Base-by-base conservation (phyloP, 2,113 vertebrate genomes). In the Orthonyx spaldingii region DNA sequence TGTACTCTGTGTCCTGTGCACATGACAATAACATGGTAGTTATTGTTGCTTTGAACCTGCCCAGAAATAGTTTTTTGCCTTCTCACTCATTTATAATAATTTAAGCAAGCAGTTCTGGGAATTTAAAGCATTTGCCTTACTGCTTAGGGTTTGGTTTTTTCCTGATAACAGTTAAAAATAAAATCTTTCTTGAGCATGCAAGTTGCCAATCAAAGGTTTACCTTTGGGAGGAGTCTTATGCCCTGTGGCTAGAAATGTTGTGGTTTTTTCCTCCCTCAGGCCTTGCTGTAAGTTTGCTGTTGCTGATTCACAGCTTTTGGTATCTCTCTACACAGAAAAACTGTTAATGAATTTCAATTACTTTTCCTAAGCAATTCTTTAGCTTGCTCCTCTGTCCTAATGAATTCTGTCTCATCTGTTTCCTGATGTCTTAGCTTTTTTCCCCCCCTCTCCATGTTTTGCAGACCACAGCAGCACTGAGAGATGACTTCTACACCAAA, bases 151-250 rank as follows among this genome's bases (percentile, higher is more conserved):
- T 81, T 37, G 16, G 1, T 0, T 17, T n/a, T 75, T 39, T 86
- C 27, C 24, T 77, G 15, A 10, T 44, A 47, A 6, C 15, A 61
- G 8, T 52, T 28, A 17, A 41, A 84, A 86, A 49, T 33, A n/a
- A 84, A 89, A 23, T 49, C 19, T 42, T 57, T 49, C 16, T 55
- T 66, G 42, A 47, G 18, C 13, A 11, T 68, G 13, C 33, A 65
- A 41, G 4, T 66, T 89, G 41, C 9, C 17, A 49, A 0, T 69
- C 22, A 55, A 13, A 64, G 10, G 16, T 49, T 4, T 64, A 0
- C 16, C 14, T 55, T 0, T 72, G 30, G 10, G 32, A 80, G 37
- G 7, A 55, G 23, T 52, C 55, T 84, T 23, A 19, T 80, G 23
- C 30, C 44, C 28, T 80, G 33, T 60, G 14, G 22, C 8, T 22